Evolutionary conservation across 1,140 invertebrate species (phyloP).

Genomic region (Antheraea mylitta): DNA sequence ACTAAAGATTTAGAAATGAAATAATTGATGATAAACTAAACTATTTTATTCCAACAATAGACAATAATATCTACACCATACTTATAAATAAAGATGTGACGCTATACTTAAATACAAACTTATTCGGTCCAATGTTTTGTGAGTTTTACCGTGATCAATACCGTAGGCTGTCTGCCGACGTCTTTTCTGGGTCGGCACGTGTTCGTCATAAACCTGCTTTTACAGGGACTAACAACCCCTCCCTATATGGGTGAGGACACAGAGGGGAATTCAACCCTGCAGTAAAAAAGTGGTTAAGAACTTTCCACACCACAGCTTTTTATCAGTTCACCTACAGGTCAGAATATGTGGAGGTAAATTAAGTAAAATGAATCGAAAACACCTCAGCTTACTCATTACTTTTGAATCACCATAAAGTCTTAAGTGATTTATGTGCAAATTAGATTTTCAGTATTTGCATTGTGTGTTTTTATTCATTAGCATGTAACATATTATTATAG

Average conservation of each 20-base stretch:
- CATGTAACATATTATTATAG: too few species aligned
- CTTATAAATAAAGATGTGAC: background rate
- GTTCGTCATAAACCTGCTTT: slow-evolving; percentile 69
- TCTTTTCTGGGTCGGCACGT: slow-evolving; percentile 51
- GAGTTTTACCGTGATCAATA: slow-evolving; percentile 44
- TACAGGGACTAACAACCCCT: slow-evolving; percentile 51
- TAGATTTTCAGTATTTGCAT: background rate
- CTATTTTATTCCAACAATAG: background rate
- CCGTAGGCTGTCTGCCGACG: slow-evolving; percentile 32
- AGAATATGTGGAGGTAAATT: background rate
- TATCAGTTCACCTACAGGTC: background rate
- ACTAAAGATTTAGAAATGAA: too few species aligned
- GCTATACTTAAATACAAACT: background rate
- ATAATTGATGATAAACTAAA: too few species aligned
- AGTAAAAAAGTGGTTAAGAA: slow-evolving; percentile 48
- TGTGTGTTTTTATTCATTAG: too few species aligned
- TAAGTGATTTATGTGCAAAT: background rate
- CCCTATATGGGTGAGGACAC: slow-evolving; percentile 39
- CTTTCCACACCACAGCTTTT: slow-evolving; percentile 23
- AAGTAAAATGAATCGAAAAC: background rate
- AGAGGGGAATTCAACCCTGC: slow-evolving; percentile 32
- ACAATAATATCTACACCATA: background rate
- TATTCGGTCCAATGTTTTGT: slow-evolving; percentile 18
- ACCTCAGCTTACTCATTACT: background rate
- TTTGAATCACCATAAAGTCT: background rate